These are phyloP conservation scores for Phoeniculus purpureus DNA, from an alignment of 2,797 vertebrate species.

Conservation along the genomic window DNA sequence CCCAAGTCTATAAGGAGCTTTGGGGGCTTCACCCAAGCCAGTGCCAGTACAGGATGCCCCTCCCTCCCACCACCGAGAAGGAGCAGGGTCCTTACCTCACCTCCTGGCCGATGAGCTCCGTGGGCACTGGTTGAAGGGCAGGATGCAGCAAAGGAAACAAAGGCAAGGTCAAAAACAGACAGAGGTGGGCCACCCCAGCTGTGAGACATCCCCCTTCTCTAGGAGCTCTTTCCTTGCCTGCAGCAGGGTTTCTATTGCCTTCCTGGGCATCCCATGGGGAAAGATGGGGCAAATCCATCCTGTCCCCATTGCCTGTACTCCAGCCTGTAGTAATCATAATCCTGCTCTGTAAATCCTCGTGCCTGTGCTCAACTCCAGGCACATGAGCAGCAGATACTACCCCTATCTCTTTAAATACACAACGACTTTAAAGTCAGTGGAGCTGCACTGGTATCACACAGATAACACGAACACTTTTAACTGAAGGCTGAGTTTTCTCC, in stretches of 20 bases:
- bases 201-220: fast-evolving
- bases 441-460: background rate
- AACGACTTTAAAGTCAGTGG: background rate
- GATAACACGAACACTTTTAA: background rate
- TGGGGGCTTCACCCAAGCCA: fast-evolving
- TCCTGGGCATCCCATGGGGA: background rate
- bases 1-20: background rate
- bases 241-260: background rate
- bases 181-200: no score
- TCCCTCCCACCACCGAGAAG: background rate
- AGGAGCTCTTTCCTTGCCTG: background rate
- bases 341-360: background rate
- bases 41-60: fast-evolving
- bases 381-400: background rate
- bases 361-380: background rate
- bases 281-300: background rate
- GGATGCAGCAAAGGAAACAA: conserved; percentile 36
- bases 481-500: background rate
- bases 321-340: background rate
- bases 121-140: conserved; percentile 78
- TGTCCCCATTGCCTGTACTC: background rate
- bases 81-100: conserved; percentile 85
- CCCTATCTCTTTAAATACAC: background rate
- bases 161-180: background rate
- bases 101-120: conserved; percentile 90